These are phyloP conservation scores for Tauraco erythrolophus DNA, from an alignment of 2,113 vertebrate species.

Conservation along the genomic window DNA sequence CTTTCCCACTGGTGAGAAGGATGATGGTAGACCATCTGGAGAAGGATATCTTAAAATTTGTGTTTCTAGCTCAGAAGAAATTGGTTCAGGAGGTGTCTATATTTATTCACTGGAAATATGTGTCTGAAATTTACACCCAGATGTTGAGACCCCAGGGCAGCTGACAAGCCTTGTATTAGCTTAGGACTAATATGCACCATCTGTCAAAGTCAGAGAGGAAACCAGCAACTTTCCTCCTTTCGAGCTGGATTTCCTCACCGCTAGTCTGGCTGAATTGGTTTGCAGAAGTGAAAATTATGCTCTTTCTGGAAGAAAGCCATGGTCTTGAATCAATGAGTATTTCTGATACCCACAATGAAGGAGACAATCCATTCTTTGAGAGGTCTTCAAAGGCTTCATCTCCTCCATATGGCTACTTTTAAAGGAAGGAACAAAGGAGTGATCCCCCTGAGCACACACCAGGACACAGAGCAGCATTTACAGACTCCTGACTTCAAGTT, in stretches of 20 bases:
- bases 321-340: not conserved
- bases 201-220: not conserved
- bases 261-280: not conserved
- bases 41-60: accelerated
- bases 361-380: not conserved
- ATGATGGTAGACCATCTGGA: not conserved
- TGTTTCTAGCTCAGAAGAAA: not conserved
- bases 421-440: not conserved
- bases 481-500: not conserved
- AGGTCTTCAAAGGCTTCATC: not conserved
- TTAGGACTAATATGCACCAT: not conserved
- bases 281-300: not conserved
- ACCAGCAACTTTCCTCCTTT: not conserved
- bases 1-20: not conserved
- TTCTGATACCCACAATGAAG: not conserved
- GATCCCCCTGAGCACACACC: not conserved
- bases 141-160: not conserved
- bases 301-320: not conserved
- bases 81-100: not conserved
- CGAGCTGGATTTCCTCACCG: not conserved
- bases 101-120: not conserved
- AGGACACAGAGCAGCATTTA: not conserved
- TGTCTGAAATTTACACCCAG: not conserved
- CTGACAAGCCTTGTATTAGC: not conserved
- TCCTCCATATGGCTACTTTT: not conserved